These are phyloP conservation scores for Acanthaster planci DNA, from an alignment of 35 echinoderm and acorn worm genomes.

Conservation along the genomic window DNA sequence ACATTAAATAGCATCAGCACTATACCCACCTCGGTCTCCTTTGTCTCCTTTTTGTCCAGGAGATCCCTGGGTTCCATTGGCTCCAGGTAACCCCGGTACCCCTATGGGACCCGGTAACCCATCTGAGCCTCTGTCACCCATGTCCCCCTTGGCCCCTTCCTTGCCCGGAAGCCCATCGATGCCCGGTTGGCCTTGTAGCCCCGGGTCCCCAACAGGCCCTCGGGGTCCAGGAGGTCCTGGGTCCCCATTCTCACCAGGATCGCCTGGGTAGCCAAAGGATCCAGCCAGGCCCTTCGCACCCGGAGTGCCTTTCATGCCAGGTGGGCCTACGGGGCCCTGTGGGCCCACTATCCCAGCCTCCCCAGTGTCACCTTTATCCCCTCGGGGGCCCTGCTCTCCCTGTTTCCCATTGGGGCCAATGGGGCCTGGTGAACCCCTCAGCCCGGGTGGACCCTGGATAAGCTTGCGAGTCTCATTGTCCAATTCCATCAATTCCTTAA, in stretches of 20 bases:
- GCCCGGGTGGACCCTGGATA: conserved; percentile 23
- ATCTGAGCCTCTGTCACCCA: background rate
- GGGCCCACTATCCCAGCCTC: background rate
- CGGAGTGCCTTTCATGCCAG: conserved; percentile 17
- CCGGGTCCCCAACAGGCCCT: background rate
- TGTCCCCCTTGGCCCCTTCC: background rate
- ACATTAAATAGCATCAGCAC: background rate
- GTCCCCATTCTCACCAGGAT: background rate
- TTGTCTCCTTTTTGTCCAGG: background rate
- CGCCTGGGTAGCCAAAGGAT: background rate
- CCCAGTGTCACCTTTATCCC: background rate
- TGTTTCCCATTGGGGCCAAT: conserved; percentile 1
- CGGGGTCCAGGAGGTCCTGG: background rate
- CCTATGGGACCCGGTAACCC: background rate
- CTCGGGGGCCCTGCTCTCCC: background rate
- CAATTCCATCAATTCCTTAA: background rate
- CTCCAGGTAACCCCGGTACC: background rate
- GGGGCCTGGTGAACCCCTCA: background rate
- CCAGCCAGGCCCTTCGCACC: conserved; percentile 7
- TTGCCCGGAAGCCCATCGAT: background rate
- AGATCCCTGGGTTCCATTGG: conserved; percentile 4
- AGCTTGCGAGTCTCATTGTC: background rate
- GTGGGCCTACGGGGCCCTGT: background rate
- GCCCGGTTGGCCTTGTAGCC: background rate
- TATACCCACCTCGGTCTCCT: conserved; percentile 1